These are phyloP conservation scores for Dicaeum eximium DNA, from an alignment of 2,113 vertebrate genomes.

Conservation along the genomic window DNA sequence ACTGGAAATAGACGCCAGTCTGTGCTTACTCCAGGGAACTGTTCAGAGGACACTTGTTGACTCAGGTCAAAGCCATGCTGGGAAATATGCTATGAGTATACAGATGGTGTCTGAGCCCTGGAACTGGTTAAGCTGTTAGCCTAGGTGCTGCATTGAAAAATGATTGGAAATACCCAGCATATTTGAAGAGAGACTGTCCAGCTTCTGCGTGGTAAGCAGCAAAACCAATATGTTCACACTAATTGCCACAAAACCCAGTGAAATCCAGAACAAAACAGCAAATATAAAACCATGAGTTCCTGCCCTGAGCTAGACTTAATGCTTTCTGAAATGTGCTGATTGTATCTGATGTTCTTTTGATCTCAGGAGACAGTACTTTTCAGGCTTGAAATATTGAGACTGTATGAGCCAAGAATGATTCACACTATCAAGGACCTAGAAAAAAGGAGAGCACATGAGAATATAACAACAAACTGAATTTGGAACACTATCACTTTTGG, in stretches of 20 bases:
- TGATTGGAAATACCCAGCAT: not conserved
- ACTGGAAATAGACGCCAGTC: not conserved
- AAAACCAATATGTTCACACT: not conserved
- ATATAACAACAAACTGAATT: constrained; percentile 11
- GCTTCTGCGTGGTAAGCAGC: not conserved
- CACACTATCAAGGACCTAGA: not conserved
- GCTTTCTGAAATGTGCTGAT: not conserved
- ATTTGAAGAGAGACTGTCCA: not conserved
- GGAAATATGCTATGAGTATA: not conserved
- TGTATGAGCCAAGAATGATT: constrained; percentile 29
- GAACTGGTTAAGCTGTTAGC: not conserved
- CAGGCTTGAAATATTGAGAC: constrained; percentile 16
- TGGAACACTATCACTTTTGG: not conserved
- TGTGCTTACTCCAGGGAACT: not conserved
- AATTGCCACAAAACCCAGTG: not conserved
- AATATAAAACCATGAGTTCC: not conserved
- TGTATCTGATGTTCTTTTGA: constrained; percentile 22
- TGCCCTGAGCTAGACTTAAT: not conserved
- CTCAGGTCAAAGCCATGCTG: not conserved
- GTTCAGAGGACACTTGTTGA: not conserved
- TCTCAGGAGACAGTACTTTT: not conserved
- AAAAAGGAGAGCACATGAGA: not conserved
- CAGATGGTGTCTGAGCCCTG: not conserved
- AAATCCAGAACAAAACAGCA: not conserved
- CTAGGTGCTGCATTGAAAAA: not conserved